Percentiles rank a stretch among this genome's conserved stretches.
phyloP scores from a whole-genome alignment of 2,888 invertebrate genomes.

The Camponotus fellah region DNA sequence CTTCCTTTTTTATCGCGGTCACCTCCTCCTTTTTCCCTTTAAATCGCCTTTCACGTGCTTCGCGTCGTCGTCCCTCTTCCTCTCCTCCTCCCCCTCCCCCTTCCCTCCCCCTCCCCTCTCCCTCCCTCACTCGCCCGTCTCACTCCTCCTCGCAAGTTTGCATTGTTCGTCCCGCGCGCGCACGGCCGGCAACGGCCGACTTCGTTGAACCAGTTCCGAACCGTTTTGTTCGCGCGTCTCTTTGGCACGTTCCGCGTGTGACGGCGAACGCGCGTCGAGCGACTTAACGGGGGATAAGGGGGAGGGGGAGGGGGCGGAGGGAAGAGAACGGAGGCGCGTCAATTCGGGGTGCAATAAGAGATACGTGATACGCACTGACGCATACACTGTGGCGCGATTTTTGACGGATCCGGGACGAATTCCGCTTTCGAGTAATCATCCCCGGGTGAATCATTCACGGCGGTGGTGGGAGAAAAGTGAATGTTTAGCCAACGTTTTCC shows the following conservation, averaged over 20 bases:
- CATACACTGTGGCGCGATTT: neutral
- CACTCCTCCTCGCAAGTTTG: conserved; percentile 72
- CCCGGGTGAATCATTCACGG: neutral
- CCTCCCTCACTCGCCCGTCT: conserved; percentile 61
- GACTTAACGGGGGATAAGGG: neutral
- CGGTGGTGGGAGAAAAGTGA: conserved; percentile 26
- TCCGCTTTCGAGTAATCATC: neutral
- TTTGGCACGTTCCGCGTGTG: conserved; percentile 65
- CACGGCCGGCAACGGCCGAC: conserved; percentile 60
- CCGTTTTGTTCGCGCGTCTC: conserved; percentile 70
- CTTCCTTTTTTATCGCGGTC: conserved; percentile 17
- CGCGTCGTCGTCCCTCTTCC: conserved; percentile 54
- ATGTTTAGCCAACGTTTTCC: neutral
- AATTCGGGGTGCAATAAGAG: conserved; percentile 9
- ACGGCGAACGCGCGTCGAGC: conserved; percentile 47
- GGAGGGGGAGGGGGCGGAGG: neutral
- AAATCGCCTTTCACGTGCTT: conserved; percentile 79
- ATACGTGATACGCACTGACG: neutral
- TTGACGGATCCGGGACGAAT: neutral
- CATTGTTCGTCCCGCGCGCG: conserved; percentile 74
- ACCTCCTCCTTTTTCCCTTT: conserved; percentile 59
- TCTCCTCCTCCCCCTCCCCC: conserved; percentile 39
- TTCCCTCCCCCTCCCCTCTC: conserved; percentile 59
- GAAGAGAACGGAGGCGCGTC: conserved; percentile 16
- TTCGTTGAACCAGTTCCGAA: conserved; percentile 74